These are phyloP conservation scores for Orthonevra nobilis DNA, from an alignment of 2,888 invertebrate species.

Conservation along the genomic window DNA sequence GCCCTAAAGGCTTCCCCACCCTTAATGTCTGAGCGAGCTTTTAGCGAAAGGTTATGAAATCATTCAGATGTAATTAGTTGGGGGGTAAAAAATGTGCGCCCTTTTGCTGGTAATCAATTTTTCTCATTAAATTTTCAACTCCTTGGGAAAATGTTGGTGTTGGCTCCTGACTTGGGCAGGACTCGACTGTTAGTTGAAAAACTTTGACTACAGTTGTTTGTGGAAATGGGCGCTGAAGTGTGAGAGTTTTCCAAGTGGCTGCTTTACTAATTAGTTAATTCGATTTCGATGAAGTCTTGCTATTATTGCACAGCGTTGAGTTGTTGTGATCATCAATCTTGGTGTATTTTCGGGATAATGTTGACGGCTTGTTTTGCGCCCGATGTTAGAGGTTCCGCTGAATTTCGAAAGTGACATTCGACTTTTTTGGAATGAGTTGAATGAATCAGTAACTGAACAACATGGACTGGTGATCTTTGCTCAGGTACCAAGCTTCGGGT, in stretches of 20 bases:
- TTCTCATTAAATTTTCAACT: constrained; percentile 31
- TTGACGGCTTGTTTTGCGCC: too few relatives aligned
- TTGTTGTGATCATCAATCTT: constrained; percentile 17
- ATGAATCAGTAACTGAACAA: too few relatives aligned
- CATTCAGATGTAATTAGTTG: constrained; percentile 26
- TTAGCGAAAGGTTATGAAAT: constrained; percentile 6
- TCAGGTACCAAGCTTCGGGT: too few relatives aligned
- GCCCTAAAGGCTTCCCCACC: too few relatives aligned
- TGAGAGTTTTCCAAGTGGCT: constrained; percentile 12
- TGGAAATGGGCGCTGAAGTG: neutral
- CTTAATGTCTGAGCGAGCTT: too few relatives aligned
- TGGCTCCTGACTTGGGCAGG: neutral
- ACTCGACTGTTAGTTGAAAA: too few relatives aligned
- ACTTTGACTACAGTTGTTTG: constrained; percentile 17
- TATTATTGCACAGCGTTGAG: neutral
- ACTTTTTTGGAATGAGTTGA: too few relatives aligned
- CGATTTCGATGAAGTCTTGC: neutral
- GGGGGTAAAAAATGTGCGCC: neutral
- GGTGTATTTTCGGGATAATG: neutral
- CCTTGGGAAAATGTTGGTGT: constrained; percentile 1
- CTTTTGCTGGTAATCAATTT: constrained; percentile 23
- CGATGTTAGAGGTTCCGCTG: too few relatives aligned
- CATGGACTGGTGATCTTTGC: too few relatives aligned
- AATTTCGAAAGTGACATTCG: too few relatives aligned
- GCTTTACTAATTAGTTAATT: constrained; percentile 20